Evolutionary conservation across 2,113 vertebrate species (phyloP).

Genomic region (Gasterosteus nipponicus): DNA sequence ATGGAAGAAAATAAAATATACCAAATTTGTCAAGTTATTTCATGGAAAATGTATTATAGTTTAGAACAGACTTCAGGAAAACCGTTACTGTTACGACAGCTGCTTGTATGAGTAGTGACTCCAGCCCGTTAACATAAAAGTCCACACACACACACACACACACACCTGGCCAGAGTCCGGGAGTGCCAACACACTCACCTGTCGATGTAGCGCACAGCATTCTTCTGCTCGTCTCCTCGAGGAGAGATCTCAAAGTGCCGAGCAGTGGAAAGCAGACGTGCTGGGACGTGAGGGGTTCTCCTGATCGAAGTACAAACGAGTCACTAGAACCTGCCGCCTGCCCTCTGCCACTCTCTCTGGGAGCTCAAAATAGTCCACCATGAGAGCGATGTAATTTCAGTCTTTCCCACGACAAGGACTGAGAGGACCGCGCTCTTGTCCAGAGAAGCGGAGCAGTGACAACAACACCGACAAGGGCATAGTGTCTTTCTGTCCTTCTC

Average conservation of each 20-base stretch:
- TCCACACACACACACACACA: conserved; percentile 29
- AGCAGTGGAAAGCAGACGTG: conserved; percentile 58
- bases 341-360: conserved; percentile 77
- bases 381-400: conserved; percentile 86
- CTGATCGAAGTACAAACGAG: conserved; percentile 69
- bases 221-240: conserved; percentile 74
- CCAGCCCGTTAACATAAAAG: conserved; percentile 22
- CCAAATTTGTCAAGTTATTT: not conserved
- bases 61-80: conserved; percentile 22
- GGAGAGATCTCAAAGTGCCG: conserved; percentile 45
- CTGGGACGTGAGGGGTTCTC: conserved; percentile 69
- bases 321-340: conserved; percentile 78
- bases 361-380: conserved; percentile 84
- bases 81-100: conserved; percentile 48
- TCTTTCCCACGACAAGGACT: conserved; percentile 83
- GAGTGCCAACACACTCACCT: conserved; percentile 77
- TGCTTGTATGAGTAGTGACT: conserved; percentile 38
- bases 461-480: conserved; percentile 64
- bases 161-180: conserved; percentile 63
- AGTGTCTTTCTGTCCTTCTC: conserved; percentile 48
- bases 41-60: not conserved
- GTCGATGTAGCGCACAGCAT: conserved; percentile 82
- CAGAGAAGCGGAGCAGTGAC: conserved; percentile 64
- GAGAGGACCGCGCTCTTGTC: conserved; percentile 66
- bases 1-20: not conserved